Conservation (phyloP, 2,113 vertebrate species). For the Chionodraco myersi region DNA sequence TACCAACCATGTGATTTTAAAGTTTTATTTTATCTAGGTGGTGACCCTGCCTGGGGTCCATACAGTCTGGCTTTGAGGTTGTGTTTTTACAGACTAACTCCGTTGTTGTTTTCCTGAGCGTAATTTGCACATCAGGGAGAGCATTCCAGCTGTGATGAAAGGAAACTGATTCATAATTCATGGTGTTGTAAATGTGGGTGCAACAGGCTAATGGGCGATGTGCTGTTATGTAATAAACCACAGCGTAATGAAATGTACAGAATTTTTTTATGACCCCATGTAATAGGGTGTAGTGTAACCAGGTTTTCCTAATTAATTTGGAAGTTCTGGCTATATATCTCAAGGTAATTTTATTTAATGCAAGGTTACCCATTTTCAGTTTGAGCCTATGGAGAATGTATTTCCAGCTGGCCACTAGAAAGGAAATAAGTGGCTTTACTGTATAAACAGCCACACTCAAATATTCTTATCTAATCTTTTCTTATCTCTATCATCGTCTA, state of each 20-base stretch:
- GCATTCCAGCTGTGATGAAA: constrained; percentile 77
- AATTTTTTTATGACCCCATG: constrained; percentile 55
- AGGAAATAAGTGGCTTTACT: constrained; percentile 17
- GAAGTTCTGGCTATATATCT: constrained; percentile 16
- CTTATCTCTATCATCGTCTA: constrained; percentile 10
- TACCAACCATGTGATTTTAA: not conserved
- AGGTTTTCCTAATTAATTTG: constrained; percentile 46
- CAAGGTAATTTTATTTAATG: constrained; percentile 46
- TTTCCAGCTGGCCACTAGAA: not conserved
- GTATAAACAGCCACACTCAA: constrained; percentile 7
- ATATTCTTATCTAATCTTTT: constrained; percentile 18
- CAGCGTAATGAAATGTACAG: constrained; percentile 66
- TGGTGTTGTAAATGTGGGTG: constrained; percentile 73
- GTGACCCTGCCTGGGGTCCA: not conserved
- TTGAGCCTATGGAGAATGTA: constrained; percentile 13
- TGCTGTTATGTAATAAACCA: constrained; percentile 72
- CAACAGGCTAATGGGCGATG: constrained; percentile 70
- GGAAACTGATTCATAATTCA: constrained; percentile 77
- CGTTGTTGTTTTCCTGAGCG: constrained; percentile 60
- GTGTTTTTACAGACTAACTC: constrained; percentile 15
- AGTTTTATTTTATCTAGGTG: not conserved
- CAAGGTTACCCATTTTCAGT: constrained; percentile 4
- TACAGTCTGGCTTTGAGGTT: not conserved
- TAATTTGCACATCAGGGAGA: constrained; percentile 75
- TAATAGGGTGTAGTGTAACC: constrained; percentile 24